These are phyloP conservation scores for Thereva unica DNA, from an alignment of 2,888 invertebrate genomes.

Conservation along the genomic window DNA sequence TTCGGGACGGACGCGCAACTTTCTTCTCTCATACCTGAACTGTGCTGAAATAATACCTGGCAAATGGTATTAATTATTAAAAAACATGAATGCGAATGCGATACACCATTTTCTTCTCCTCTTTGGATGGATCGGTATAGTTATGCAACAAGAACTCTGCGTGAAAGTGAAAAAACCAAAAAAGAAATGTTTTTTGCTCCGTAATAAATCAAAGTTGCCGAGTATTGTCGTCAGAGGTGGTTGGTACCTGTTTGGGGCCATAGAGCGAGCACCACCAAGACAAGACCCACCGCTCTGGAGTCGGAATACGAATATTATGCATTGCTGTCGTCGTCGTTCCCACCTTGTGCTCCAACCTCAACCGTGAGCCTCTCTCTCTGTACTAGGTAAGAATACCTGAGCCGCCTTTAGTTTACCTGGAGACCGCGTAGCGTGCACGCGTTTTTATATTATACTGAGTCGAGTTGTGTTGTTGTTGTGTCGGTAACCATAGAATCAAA, in stretches of 20 bases:
- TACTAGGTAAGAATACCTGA: slow-evolving; percentile 40
- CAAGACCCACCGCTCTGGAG: no score
- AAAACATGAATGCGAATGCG: background rate
- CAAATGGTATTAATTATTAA: no score
- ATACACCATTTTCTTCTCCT: background rate
- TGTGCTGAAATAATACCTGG: no score
- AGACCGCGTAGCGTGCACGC: slow-evolving; percentile 43
- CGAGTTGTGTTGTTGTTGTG: slow-evolving; percentile 14
- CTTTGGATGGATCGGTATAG: background rate
- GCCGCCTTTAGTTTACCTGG: slow-evolving; percentile 42
- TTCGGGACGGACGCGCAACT: no score
- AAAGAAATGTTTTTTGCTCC: background rate
- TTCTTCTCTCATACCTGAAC: no score
- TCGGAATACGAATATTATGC: no score
- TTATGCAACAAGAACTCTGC: slow-evolving; percentile 1
- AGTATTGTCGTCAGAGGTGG: no score
- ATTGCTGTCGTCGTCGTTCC: no score
- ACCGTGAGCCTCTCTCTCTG: slow-evolving; percentile 22
- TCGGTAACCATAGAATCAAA: no score
- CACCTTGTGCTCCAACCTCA: background rate
- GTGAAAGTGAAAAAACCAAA: slow-evolving; percentile 13
- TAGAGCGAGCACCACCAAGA: no score
- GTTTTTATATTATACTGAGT: slow-evolving; percentile 24
- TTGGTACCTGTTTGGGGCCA: no score
- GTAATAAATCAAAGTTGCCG: no score